Evolutionary conservation across 2,888 invertebrate species (phyloP), one percentile per base, ranked within the genome.

Genomic region (Entomobrya multifasciata): DNA sequence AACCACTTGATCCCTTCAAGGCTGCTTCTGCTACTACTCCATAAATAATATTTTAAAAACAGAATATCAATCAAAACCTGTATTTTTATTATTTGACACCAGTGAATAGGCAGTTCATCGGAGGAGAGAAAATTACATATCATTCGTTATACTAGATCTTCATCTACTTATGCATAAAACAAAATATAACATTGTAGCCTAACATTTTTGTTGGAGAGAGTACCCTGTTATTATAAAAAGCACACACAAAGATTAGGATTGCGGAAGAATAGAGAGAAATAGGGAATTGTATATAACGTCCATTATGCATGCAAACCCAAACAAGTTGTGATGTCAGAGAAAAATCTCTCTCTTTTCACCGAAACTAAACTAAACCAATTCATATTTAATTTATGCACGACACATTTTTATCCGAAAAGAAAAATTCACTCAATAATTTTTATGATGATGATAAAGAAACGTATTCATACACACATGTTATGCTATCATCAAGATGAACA

Each of bases 1-100:
- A 52, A 57, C 57, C 81, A 81, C 81, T 81, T 81, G 81, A 81
- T 81, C 81, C 81, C 60, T 81, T 81, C 72, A 81, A 81, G 55
- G 67, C 65, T 80, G 74, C 17, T 55, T n/a, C 10, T n/a, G n/a
- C n/a, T n/a, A n/a, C n/a, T n/a, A n/a, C n/a, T 70, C 47, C 15
- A n/a, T 65, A n/a, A n/a, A n/a, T n/a, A n/a, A n/a, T n/a, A n/a
- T n/a, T n/a, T n/a, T 22, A 70, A 79, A 57, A 79, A 81, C 55
- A 72, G 52, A 55, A 55, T 70, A 81, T 81, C 81, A 81, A 81
- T 81, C 81, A 81, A 80, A 70, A 81, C 70, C 81, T 72, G 72
- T 55, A 80, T 55, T 74, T 74, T 74, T 25, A 60, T 60, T 55
- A 79, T 52, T 67, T 67, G 67, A 67, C 80, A 79, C 79, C 55